Base-by-base conservation (phyloP, 2,888 invertebrate genomes). In the Prosapia bicincta region DNA sequence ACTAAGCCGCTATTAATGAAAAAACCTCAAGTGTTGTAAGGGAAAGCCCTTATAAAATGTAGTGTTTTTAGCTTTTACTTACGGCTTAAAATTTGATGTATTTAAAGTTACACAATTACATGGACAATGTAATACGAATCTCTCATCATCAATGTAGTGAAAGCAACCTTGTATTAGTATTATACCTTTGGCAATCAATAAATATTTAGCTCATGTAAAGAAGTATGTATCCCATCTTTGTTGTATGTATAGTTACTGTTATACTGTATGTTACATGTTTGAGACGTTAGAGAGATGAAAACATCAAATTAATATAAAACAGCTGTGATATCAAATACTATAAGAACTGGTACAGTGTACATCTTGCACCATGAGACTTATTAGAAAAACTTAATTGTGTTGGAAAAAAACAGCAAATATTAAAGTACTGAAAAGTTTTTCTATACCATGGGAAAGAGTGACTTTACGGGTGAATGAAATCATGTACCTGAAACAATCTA, bases 241-340 rank as follows among this genome's bases (percentile, higher is more conserved):
- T 20, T 54, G 54, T 54, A 54, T 20, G 54, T 3, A 54, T 1
- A 54, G 30, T 32, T 26, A 67, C 2, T 26, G 26, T 67, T 67
- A 25, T n/a, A 30, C 30, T 67, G 67, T 25, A 26, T 26, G 26
- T 67, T 7, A 67, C 66, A 23, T 25, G 20, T 20, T 43, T 71
- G 26, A 26, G 28, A 25, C 66, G 66, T 32, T 30, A 66, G 73
- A 73, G 68, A 68, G 73, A 73, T 68, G 73, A 68, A 20, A 43
- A 73, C 69, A 69, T 30, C 67, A 72, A 54, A 74, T 54, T 54
- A 54, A 54, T 54, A 74, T 66, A 69, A 74, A 74, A 74, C 74
- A 74, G 54, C 74, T 74, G 74, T 74, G 74, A 74, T 74, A 74
- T 74, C 74, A 74, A 74, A 66, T 74, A 74, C 30, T 69, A 65